Evolutionary conservation across 2,797 vertebrate species (phyloP), one percentile per base, ranked within the genome.

Genomic region (Silurus lanzhouensis): DNA sequence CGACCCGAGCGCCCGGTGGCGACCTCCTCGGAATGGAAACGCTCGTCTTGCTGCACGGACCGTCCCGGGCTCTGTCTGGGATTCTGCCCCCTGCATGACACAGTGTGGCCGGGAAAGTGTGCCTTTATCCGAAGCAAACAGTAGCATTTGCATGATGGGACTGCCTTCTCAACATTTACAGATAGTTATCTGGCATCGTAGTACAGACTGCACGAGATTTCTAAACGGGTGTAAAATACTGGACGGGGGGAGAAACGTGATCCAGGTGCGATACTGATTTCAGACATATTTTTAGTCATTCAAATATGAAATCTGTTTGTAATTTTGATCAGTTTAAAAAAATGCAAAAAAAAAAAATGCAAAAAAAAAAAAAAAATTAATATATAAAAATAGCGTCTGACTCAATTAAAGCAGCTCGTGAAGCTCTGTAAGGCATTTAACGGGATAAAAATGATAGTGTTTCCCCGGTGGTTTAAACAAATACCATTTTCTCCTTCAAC

Each of bases 71-170:
- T 25, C 44, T 20, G 61, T 81, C 57, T 71, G 27, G 44, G 77
- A 64, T 25, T 61, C 52, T 14, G 19, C 9, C 52, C 52, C 46
- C 46, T 83, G 17, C 55, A 78, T 63, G 64, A 31, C 27, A 77
- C 78, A 66, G 67, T 87, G 87, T 6, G 83, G 87, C 72, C 88
- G 85, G 68, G 78, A 77, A 88, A 76, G 74, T 6, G 58, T 66
- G 83, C 71, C 67, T 87, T 88, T 82, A 87, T 86, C 55, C 27
- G 84, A 83, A 86, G 84, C 84, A 86, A 86, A 89, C 71, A 81
- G 84, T 77, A 48, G 55, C 68, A 89, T 91, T 91, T 91, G 88
- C 87, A 91, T 91, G 83, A 82, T 75, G 82, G 87, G 85, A 64
- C 82, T 76, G 82, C 58, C 82, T 66, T 66, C 60, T 22, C 25